These are phyloP conservation scores for Montipora capitata DNA, from an alignment of 92 coral and sea anemone species.

Conservation along the genomic window DNA sequence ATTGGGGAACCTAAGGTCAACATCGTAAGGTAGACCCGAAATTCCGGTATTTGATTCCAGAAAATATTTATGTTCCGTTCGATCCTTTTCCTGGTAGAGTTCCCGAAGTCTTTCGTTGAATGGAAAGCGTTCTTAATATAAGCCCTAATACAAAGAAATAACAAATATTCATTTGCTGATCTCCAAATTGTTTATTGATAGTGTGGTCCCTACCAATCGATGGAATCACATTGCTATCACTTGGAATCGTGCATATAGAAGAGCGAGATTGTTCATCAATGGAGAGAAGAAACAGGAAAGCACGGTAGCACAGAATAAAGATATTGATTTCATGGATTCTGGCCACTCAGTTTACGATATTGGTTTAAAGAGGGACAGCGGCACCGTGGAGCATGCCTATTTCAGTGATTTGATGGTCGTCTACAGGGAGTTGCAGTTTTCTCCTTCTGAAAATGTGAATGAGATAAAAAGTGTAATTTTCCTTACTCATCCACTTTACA, in stretches of 20 bases:
- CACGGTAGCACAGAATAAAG: not conserved
- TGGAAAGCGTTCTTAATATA: too few species aligned
- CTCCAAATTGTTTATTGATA: too few species aligned
- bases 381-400: conserved; percentile 10
- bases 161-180: too few species aligned
- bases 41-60: too few species aligned
- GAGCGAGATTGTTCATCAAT: not conserved
- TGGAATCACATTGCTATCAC: conserved; percentile 40
- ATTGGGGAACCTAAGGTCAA: too few species aligned
- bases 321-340: conserved; percentile 20
- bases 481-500: not conserved
- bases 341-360: conserved; percentile 44
- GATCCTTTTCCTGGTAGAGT: too few species aligned
- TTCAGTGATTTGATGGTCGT: conserved; percentile 27
- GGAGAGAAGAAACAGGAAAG: not conserved
- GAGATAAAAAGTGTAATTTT: conserved; percentile 5
- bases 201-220: not conserved
- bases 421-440: conserved; percentile 7
- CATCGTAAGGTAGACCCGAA: too few species aligned
- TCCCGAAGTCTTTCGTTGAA: too few species aligned
- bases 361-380: conserved; percentile 51
- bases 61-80: too few species aligned
- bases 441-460: not conserved
- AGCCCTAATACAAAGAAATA: too few species aligned
- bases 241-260: not conserved